Percentiles rank a stretch among this genome's conserved stretches.
These are phyloP conservation scores for Lota lota DNA, from an alignment of 2,113 vertebrate species.

Conservation along the genomic window DNA sequence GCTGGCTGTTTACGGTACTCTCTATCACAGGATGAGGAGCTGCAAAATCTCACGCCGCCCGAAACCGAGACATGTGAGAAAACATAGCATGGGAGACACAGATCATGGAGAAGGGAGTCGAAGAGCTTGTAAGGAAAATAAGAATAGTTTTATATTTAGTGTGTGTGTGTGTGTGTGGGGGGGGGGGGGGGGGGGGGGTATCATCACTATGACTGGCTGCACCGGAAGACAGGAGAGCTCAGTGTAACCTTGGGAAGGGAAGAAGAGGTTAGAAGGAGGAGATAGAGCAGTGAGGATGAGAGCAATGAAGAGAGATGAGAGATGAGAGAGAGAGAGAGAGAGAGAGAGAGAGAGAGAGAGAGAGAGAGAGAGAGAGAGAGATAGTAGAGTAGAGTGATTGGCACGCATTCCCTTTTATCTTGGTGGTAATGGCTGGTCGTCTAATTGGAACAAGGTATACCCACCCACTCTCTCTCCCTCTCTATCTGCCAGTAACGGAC, in stretches of 20 bases:
- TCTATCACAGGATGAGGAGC: slow-evolving; percentile 60
- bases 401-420: slow-evolving; percentile 31
- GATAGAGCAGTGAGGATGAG: not conserved
- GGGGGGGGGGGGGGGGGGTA: too few relatives aligned
- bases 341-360: not conserved
- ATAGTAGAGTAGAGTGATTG: slow-evolving; percentile 39
- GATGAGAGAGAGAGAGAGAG: slow-evolving; percentile 23
- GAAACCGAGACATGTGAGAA: slow-evolving; percentile 23
- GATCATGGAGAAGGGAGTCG: slow-evolving; percentile 37
- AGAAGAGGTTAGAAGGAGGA: not conserved
- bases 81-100: slow-evolving; percentile 48
- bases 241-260: slow-evolving; percentile 66
- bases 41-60: slow-evolving; percentile 31
- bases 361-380: slow-evolving; percentile 44
- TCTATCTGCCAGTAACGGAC: slow-evolving; percentile 15
- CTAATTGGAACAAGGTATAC: slow-evolving; percentile 29
- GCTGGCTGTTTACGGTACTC: slow-evolving; percentile 66
- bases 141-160: too few relatives aligned
- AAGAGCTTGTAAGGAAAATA: too few relatives aligned
- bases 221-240: slow-evolving; percentile 36
- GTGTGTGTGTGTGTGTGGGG: too few relatives aligned
- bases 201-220: slow-evolving; percentile 35
- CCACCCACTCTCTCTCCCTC: too few relatives aligned
- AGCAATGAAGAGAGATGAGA: slow-evolving; percentile 1
- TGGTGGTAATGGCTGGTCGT: slow-evolving; percentile 24